Base-by-base conservation (phyloP, 2,888 invertebrate genomes). In the Acleris emargana region DNA sequence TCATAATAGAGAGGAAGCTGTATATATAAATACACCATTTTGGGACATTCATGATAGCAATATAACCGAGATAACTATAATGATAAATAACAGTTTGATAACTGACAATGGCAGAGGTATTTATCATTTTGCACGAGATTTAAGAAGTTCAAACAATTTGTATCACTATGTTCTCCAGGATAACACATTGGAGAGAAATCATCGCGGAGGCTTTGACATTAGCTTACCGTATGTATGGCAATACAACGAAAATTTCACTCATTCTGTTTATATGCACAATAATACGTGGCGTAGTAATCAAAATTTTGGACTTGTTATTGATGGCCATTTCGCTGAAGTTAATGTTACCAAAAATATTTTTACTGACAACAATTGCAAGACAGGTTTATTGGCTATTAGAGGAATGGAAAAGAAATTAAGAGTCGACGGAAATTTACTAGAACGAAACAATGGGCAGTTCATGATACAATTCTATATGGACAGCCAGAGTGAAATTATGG, bases 391-490 rank as follows among this genome's bases (percentile, higher is more conserved):
- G 16, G 94, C 96, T 0, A 92, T 98, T 28, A 94, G 95, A 67
- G 99, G 99, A 9, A 99, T 99, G 98, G 99, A 99, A 84, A 99
- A 99, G 88, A 96, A 97, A 76, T 94, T 99, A 87, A 94, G 95
- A 67, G 96, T 99, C 64, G 95, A 95, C 75, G 94, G 95, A 51
- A 99, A 99, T 84, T 89, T 93, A 58, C 96, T 99, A 67, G 94
- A 95, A 72, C 93, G 94, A 62, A 99, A 99, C 80, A 94, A 93
- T 58, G 98, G 97, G 0, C 93, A 94, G 58, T 97, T 94, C 78
- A 96, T 99, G 91, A 94, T 99, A 1, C 96, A 98, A 82, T 97
- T 99, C 76, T 94, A 95, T 71, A 96, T 97, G 68, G 96, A 97
- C 82, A 98, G 98, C 77, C 98, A 99, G 82, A 98, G 98, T 62